Conservation (phyloP, 2,113 vertebrate genomes). For the Apeltes quadracus region DNA sequence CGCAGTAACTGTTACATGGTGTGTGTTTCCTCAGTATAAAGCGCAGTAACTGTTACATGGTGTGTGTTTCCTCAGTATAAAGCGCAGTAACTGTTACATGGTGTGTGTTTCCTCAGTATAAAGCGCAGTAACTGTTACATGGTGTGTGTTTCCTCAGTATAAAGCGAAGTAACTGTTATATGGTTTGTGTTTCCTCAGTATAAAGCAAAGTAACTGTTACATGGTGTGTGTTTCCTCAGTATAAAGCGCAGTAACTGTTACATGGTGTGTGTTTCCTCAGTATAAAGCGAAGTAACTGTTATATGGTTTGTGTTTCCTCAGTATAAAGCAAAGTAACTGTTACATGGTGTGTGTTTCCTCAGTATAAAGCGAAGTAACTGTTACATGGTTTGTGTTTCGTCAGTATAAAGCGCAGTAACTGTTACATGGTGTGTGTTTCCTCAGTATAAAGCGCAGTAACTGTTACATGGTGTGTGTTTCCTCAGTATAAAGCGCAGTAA, state of each 20-base stretch:
- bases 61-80: background rate
- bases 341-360: background rate
- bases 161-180: slow-evolving; percentile 98
- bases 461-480: background rate
- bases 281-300: slow-evolving; percentile 98
- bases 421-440: slow-evolving; percentile 90
- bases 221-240: background rate
- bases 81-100: background rate
- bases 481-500: no score
- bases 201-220: background rate
- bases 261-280: slow-evolving; percentile 61
- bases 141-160: slow-evolving; percentile 78
- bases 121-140: no score
- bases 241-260: no score
- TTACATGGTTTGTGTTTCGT: background rate
- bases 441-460: background rate
- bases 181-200: slow-evolving; percentile 83
- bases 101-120: background rate
- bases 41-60: background rate
- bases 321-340: background rate
- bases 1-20: background rate
- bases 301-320: slow-evolving; percentile 86
- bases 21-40: background rate
- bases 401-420: slow-evolving; percentile 97
- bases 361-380: no score